These are phyloP conservation scores for Drosophila kuntzei DNA, from an alignment of 2,888 invertebrate genomes.

Conservation along the genomic window DNA sequence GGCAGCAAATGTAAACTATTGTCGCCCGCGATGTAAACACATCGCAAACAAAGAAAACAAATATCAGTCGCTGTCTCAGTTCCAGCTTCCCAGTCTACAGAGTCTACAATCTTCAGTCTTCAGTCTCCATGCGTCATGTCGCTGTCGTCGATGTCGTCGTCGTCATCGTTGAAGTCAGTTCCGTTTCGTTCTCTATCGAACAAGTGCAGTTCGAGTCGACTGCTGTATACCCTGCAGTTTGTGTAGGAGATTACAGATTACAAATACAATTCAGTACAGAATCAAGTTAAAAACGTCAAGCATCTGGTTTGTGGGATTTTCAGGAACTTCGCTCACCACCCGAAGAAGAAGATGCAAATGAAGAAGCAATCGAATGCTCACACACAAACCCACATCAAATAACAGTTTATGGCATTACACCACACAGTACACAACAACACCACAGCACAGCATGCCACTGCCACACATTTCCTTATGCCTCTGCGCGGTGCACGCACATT, in stretches of 20 bases:
- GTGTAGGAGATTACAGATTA: conserved; percentile 30
- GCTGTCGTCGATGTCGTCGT: conserved; percentile 35
- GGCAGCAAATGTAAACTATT: conserved; percentile 77
- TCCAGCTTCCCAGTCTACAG: conserved; percentile 15
- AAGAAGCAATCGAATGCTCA: conserved; percentile 27
- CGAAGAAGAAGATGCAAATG: background rate
- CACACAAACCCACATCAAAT: conserved; percentile 74
- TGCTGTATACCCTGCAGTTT: conserved; percentile 39
- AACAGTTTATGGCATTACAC: conserved; percentile 72
- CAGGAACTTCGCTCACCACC: conserved; percentile 23
- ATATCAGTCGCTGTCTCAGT: conserved; percentile 53
- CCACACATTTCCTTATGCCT: conserved; percentile 57
- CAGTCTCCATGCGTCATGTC: conserved; percentile 53
- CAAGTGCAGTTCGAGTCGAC: conserved; percentile 40
- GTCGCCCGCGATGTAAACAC: conserved; percentile 74
- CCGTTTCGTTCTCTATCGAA: conserved; percentile 19
- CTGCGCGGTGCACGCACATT: conserved; percentile 25
- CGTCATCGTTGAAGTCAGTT: conserved; percentile 24
- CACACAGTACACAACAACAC: conserved; percentile 28
- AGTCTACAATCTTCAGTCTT: conserved; percentile 16
- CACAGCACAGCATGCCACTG: conserved; percentile 44
- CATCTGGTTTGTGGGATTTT: conserved; percentile 11
- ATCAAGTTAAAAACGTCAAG: conserved; percentile 7
- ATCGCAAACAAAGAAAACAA: conserved; percentile 68
- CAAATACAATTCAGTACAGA: background rate